Evolutionary conservation across 2,113 vertebrate genomes (phyloP).

Genomic region (Heterotis niloticus): DNA sequence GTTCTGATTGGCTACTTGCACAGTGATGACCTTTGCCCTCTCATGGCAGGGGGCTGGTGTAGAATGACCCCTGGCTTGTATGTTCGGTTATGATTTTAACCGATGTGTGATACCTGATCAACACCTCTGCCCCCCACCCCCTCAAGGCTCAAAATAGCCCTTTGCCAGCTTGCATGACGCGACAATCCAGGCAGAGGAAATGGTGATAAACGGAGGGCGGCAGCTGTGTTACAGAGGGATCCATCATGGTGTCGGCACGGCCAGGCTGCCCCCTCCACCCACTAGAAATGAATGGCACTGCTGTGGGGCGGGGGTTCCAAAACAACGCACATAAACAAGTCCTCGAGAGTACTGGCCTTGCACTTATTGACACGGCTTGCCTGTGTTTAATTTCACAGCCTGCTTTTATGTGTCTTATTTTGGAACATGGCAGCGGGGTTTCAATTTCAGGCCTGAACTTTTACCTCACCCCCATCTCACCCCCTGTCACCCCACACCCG

Average conservation of each 20-base stretch:
- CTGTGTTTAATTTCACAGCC: background rate
- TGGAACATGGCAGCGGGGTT: background rate
- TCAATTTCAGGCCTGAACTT: no score
- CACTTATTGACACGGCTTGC: background rate
- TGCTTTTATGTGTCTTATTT: background rate
- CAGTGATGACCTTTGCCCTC: background rate
- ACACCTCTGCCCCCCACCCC: background rate
- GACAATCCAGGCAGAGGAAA: background rate
- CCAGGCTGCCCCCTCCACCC: background rate
- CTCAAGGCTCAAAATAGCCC: conserved; percentile 4
- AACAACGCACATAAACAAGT: background rate
- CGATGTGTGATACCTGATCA: conserved; percentile 16
- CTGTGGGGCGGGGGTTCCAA: background rate
- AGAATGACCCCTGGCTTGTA: background rate
- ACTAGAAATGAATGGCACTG: background rate
- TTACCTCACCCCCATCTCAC: background rate
- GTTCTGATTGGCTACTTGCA: background rate
- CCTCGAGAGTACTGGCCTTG: background rate
- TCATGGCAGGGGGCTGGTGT: background rate
- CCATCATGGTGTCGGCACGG: background rate
- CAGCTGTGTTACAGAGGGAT: background rate
- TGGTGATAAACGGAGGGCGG: background rate
- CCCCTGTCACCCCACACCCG: conserved; percentile 14
- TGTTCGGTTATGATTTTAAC: conserved; percentile 4
- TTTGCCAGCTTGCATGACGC: background rate